Base-by-base conservation (phyloP, 1,140 invertebrate species). In the Pseudomyrmex dendroicus region DNA sequence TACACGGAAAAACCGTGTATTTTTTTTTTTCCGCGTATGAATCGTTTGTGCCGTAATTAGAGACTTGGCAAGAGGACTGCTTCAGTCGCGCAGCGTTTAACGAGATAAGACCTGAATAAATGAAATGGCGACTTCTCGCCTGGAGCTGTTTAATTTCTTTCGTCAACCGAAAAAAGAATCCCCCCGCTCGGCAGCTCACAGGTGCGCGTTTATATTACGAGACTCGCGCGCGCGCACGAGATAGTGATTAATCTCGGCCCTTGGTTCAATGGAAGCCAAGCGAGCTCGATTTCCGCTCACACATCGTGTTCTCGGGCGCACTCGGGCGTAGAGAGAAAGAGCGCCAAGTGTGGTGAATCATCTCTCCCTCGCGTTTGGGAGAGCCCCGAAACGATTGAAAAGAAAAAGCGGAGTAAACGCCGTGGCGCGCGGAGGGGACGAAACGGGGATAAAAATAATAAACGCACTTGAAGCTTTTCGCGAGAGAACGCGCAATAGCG, bases 141-240 rank as follows among this genome's bases (percentile, higher is more conserved):
- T 48, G 12, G 25, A 44, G 48, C 48, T 35, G 63, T 46, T 15
- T 76, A 67, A 88, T 73, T 82, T 82, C 77, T 84, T 89, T 83
- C 85, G 82, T 82, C 73, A 13, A 8, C 2, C 48, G 48, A 57
- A 64, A 67, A 84, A 85, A 88, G 89, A 85, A 89, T 77, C 64
- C 82, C 5, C 5, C 0, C 35, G 5, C 5, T 1, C 35, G 35
- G 86, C 59, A 83, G 86, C 82, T 35, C 85, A 87, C 85, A 87
- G 82, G 85, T 87, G 86, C 85, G 86, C 85, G 83, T 87, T 67
- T 83, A 87, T 87, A 25, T 25, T 25, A 84, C 85, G 83, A 70
- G 67, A 62, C 56, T 61, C 76, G 80, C 73, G 72, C 76, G 85
- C 73, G 72, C 78, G 86, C 35, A 35, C 35, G 35, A 35, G 35